Evolutionary conservation across 2,797 vertebrate genomes (phyloP).

Genomic region (Anguilla anguilla): DNA sequence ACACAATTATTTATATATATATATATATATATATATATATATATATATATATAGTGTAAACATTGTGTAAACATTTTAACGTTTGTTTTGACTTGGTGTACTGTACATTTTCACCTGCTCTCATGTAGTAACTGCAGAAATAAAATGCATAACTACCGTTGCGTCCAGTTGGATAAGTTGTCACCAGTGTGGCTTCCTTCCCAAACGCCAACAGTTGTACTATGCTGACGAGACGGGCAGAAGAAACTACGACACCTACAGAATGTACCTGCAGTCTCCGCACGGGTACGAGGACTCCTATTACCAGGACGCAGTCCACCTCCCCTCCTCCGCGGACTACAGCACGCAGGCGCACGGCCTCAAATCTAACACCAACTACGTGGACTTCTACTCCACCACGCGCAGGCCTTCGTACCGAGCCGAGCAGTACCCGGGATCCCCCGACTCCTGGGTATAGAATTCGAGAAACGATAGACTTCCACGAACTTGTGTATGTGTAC

Average conservation of each 20-base stretch:
- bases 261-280: slow-evolving; percentile 90
- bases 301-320: slow-evolving; percentile 88
- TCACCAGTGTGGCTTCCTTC: neutral
- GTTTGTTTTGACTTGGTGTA: too few species aligned
- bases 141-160: neutral
- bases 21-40: too few species aligned
- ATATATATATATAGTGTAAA: too few species aligned
- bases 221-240: slow-evolving; percentile 82
- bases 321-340: slow-evolving; percentile 85
- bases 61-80: too few species aligned
- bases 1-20: too few species aligned
- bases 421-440: slow-evolving; percentile 95
- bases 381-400: slow-evolving; percentile 95
- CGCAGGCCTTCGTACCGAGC: slow-evolving; percentile 88
- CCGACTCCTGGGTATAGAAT: slow-evolving; percentile 95
- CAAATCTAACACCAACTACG: slow-evolving; percentile 90
- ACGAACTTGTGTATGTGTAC: slow-evolving; percentile 64
- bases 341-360: slow-evolving; percentile 85
- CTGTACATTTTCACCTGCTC: neutral
- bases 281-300: slow-evolving; percentile 91
- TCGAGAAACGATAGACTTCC: slow-evolving; percentile 47
- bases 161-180: neutral
- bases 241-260: slow-evolving; percentile 91
- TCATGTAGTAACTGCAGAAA: neutral
- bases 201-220: slow-evolving; percentile 80